Evolutionary conservation across 2,113 vertebrate species (phyloP).

Genomic region (Trogon surrucura): DNA sequence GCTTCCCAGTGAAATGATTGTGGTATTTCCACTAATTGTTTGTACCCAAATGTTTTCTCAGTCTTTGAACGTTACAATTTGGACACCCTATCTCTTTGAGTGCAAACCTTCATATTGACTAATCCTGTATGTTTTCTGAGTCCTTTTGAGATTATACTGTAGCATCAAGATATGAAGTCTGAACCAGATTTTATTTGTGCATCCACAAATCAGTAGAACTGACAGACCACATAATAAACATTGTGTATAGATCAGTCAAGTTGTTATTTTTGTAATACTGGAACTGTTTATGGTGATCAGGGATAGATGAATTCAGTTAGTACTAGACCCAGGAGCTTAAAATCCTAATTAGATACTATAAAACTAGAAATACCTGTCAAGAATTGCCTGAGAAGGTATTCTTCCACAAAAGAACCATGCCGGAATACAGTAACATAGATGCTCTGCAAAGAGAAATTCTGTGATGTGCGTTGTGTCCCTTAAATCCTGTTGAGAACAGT

Average conservation of each 20-base stretch:
- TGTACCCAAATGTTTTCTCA: neutral
- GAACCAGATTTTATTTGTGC: neutral
- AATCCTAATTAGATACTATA: neutral
- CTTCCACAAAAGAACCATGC: neutral
- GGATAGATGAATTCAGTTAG: neutral
- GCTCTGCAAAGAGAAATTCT: neutral
- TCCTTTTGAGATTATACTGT: neutral
- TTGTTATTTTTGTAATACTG: neutral
- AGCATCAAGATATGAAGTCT: neutral
- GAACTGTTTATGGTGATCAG: neutral
- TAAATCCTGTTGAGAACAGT: too few relatives aligned
- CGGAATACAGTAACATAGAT: neutral
- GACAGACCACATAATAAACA: neutral
- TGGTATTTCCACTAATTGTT: conserved; percentile 35
- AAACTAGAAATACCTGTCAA: neutral
- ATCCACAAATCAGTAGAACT: neutral
- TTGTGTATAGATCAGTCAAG: neutral
- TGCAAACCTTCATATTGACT: neutral
- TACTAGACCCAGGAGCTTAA: neutral
- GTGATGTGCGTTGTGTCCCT: too few relatives aligned
- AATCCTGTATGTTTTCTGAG: neutral
- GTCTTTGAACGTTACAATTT: neutral
- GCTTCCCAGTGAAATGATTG: neutral
- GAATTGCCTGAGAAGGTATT: neutral
- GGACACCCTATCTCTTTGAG: neutral